A percentile compares a stretch with the other conserved stretches of the same genome.
Conservation (phyloP, 2,888 invertebrate genomes). For the Drosophila glabriapex region DNA sequence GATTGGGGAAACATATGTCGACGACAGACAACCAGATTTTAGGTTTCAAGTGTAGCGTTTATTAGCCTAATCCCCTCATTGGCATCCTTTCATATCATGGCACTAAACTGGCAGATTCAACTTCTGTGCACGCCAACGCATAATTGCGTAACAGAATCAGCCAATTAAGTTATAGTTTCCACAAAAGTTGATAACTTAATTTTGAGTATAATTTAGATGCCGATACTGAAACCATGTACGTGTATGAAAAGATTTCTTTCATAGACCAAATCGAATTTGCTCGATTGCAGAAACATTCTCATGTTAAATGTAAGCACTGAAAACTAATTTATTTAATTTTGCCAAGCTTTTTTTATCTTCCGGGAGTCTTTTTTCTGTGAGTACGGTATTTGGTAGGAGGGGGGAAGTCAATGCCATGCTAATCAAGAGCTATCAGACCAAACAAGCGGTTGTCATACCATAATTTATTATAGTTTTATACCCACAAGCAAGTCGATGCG, state of each 20-base stretch:
- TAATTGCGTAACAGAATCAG: conserved; percentile 68
- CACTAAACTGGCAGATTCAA: conserved; percentile 18
- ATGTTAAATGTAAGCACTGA: background rate
- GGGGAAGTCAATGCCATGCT: conserved; percentile 39
- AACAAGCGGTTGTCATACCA: conserved; percentile 63
- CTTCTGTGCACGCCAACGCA: conserved; percentile 23
- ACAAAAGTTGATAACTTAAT: conserved; percentile 60
- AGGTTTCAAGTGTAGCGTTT: background rate
- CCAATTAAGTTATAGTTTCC: conserved; percentile 63
- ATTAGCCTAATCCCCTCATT: conserved; percentile 25
- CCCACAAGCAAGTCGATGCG: conserved; percentile 59
- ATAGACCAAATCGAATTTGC: conserved; percentile 36
- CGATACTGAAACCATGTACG: conserved; percentile 38
- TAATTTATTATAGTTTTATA: conserved; percentile 80
- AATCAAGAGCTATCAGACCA: conserved; percentile 52
- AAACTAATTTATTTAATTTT: conserved; percentile 59
- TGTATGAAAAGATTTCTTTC: conserved; percentile 38
- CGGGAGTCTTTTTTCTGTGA: background rate
- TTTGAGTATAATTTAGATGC: conserved; percentile 49
- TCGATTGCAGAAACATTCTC: conserved; percentile 34
- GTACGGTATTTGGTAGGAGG: conserved; percentile 11
- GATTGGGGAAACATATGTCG: background rate
- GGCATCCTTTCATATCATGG: conserved; percentile 15
- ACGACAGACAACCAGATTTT: background rate
- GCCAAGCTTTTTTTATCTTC: conserved; percentile 1